These are phyloP conservation scores for Micronycteris hirsuta DNA, from an alignment of 2,113 vertebrate genomes.

Conservation along the genomic window DNA sequence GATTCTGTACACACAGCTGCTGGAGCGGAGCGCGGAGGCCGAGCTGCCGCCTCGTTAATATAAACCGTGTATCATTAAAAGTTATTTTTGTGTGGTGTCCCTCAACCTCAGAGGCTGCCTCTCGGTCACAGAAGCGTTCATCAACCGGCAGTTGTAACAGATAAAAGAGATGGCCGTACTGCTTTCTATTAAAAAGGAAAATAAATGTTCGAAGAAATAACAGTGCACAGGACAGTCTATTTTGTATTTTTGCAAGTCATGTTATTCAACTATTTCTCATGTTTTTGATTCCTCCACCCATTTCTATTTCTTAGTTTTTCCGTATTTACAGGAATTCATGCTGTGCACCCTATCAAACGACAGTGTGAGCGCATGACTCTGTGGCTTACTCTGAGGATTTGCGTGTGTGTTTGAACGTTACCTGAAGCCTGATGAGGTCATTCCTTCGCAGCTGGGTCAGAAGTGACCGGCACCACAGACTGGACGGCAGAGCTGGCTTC, in stretches of 20 bases:
- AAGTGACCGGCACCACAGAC: not conserved
- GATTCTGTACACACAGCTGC: constrained; percentile 52
- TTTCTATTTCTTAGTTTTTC: not conserved
- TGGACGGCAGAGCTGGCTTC: not conserved
- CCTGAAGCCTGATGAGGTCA: not conserved
- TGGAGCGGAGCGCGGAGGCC: not conserved
- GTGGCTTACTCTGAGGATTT: not conserved
- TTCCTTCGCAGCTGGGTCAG: not conserved
- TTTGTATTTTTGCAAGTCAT: not conserved
- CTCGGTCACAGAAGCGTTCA: not conserved
- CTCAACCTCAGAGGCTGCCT: not conserved
- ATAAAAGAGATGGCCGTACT: not conserved
- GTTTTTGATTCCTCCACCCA: not conserved
- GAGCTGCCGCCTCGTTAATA: not conserved
- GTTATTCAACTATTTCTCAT: not conserved
- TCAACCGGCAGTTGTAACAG: not conserved
- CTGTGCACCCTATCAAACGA: not conserved
- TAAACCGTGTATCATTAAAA: not conserved
- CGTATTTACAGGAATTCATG: not conserved
- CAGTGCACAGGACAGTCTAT: not conserved
- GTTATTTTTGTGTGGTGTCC: not conserved
- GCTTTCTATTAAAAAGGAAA: not conserved
- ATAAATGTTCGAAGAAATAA: not conserved
- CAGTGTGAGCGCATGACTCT: not conserved
- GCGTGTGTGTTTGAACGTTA: not conserved